These are phyloP conservation scores for Phortica magna DNA, from an alignment of 2,888 invertebrate genomes.

Conservation along the genomic window DNA sequence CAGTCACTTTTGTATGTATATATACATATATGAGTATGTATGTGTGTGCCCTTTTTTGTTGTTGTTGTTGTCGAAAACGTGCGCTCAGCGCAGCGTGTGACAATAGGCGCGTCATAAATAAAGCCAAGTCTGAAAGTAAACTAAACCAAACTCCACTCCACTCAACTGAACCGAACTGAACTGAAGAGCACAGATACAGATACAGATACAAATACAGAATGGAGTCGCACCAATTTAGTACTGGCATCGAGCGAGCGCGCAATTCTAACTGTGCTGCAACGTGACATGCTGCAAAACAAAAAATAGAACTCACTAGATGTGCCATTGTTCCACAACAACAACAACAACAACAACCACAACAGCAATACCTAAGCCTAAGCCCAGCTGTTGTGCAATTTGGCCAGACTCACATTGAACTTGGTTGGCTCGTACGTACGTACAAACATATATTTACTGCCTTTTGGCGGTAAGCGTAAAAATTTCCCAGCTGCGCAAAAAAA, in stretches of 20 bases:
- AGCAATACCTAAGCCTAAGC: too few relatives aligned
- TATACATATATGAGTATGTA: too few relatives aligned
- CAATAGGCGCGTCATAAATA: conserved; percentile 15
- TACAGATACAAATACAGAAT: too few relatives aligned
- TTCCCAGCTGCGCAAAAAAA: conserved; percentile 12
- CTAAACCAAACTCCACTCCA: too few relatives aligned
- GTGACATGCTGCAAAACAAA: not conserved
- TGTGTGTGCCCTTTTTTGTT: not conserved
- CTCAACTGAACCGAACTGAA: too few relatives aligned
- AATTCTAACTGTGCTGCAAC: not conserved
- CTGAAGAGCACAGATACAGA: too few relatives aligned
- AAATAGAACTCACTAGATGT: not conserved
- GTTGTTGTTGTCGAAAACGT: not conserved
- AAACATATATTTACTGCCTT: not conserved
- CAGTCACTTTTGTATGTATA: not conserved
- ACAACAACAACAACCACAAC: not conserved
- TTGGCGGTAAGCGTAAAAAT: not conserved
- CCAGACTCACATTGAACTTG: conserved; percentile 7
- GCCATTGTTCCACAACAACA: not conserved
- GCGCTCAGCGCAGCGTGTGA: conserved; percentile 11
- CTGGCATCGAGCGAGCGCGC: too few relatives aligned
- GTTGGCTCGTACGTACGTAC: not conserved
- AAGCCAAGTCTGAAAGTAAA: not conserved
- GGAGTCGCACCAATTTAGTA: too few relatives aligned
- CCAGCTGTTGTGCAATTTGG: conserved; percentile 1